These are phyloP conservation scores for Sipha flava DNA, from an alignment of 1,140 invertebrate genomes.

Conservation along the genomic window DNA sequence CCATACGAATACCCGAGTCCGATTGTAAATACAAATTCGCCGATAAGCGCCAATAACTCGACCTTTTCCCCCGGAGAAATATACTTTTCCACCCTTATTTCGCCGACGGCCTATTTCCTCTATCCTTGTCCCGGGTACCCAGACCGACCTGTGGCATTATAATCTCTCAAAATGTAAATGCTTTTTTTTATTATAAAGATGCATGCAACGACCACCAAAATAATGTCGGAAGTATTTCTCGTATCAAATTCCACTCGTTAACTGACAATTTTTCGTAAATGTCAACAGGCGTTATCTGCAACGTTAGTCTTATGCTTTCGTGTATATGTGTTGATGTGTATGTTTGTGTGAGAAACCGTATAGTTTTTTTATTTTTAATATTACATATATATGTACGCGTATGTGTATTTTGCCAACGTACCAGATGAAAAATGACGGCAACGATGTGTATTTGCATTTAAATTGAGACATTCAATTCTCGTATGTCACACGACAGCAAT, in stretches of 20 bases:
- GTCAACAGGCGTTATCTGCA: conserved; percentile 20
- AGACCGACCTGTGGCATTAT: neutral
- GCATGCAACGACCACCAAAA: neutral
- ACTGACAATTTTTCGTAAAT: neutral
- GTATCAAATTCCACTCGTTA: conserved; percentile 1
- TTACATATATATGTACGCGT: neutral
- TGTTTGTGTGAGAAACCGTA: too few relatives aligned
- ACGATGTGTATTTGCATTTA: conserved; percentile 26
- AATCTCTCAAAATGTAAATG: conserved; percentile 14
- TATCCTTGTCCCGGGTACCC: neutral
- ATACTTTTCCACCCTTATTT: conserved; percentile 20
- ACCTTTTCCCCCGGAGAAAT: conserved; percentile 31
- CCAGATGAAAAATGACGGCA: conserved; percentile 10
- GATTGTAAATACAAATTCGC: conserved; percentile 32
- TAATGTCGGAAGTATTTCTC: neutral
- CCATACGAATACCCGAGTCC: conserved; percentile 10
- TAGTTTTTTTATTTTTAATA: too few relatives aligned
- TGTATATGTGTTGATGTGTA: neutral
- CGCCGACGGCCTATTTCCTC: neutral
- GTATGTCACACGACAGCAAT: neutral
- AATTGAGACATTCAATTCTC: conserved; percentile 30
- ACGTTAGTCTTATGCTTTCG: neutral
- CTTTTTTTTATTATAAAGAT: too few relatives aligned
- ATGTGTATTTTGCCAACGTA: neutral
- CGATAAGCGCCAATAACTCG: conserved; percentile 32